These are phyloP conservation scores for Pangasianodon hypophthalmus DNA, from an alignment of 2,113 vertebrate genomes.

Conservation along the genomic window DNA sequence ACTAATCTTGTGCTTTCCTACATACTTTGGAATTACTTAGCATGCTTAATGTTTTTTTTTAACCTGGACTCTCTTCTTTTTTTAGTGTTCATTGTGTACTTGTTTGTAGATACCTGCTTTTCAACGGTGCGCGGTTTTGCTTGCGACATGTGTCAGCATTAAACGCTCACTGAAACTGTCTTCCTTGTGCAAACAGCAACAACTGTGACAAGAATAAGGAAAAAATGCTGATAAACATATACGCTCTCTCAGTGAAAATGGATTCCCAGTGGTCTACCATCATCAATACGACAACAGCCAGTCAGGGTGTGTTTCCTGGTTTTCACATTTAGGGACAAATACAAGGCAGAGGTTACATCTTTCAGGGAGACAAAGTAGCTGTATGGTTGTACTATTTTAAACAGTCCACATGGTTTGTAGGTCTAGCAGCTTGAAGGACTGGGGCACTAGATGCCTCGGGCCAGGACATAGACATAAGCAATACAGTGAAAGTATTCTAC, in stretches of 20 bases:
- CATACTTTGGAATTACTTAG: conserved; percentile 52
- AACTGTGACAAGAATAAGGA: conserved; percentile 9
- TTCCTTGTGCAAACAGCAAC: conserved; percentile 9
- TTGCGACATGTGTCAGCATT: background rate
- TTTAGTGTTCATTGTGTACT: conserved; percentile 2
- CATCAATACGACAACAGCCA: background rate
- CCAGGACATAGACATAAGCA: conserved; percentile 54
- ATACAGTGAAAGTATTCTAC: conserved; percentile 58
- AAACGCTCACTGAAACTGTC: conserved; percentile 9
- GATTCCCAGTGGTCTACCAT: background rate
- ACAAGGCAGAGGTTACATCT: background rate
- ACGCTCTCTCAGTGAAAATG: background rate
- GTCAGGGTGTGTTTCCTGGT: background rate
- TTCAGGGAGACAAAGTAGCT: conserved; percentile 13
- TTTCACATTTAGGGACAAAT: background rate
- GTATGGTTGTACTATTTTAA: conserved; percentile 26
- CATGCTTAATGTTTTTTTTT: conserved; percentile 12
- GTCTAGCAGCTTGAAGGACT: conserved; percentile 41
- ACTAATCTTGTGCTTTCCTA: conserved; percentile 43
- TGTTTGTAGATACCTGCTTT: background rate
- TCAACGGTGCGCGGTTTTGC: background rate
- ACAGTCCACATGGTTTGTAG: conserved; percentile 45
- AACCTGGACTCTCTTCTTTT: background rate
- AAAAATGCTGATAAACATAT: conserved; percentile 4
- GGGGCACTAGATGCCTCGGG: conserved; percentile 56